Percentiles rank a stretch among this genome's conserved stretches.
These are phyloP conservation scores for Platycercus adscitus DNA, from an alignment of 2,113 vertebrate genomes.

Conservation along the genomic window DNA sequence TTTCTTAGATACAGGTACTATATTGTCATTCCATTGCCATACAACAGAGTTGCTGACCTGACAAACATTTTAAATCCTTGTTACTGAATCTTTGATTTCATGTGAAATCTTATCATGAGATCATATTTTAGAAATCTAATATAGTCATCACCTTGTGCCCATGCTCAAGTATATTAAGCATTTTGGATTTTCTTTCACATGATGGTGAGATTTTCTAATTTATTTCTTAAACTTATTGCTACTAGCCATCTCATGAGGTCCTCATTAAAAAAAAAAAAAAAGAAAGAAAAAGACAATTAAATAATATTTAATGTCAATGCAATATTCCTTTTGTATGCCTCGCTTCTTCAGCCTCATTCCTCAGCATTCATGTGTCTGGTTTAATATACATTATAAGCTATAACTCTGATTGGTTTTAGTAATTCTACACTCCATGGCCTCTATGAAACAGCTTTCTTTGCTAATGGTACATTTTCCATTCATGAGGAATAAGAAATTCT, in stretches of 20 bases:
- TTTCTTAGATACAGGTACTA: not conserved
- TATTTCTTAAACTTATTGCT: not conserved
- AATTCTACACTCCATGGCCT: not conserved
- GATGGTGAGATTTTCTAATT: not conserved
- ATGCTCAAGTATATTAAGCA: not conserved
- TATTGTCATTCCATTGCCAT: not conserved
- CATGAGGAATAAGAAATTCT: not conserved
- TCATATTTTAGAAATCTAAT: not conserved
- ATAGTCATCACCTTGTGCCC: not conserved
- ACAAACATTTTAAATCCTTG: not conserved
- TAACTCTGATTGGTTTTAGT: not conserved
- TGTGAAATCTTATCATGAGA: too few species aligned
- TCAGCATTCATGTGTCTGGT: not conserved
- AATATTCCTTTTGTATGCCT: not conserved
- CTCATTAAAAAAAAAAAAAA: not conserved
- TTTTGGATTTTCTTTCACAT: not conserved
- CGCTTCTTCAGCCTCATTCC: not conserved
- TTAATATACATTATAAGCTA: not conserved
- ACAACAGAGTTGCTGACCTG: not conserved
- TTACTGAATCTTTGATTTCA: not conserved
- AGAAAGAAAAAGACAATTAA: not conserved
- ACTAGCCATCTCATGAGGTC: not conserved
- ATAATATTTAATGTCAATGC: not conserved
- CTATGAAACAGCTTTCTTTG: not conserved
- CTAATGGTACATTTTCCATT: not conserved